Conservation (phyloP, 1,140 invertebrate species). For the Odontomachus brunneus region DNA sequence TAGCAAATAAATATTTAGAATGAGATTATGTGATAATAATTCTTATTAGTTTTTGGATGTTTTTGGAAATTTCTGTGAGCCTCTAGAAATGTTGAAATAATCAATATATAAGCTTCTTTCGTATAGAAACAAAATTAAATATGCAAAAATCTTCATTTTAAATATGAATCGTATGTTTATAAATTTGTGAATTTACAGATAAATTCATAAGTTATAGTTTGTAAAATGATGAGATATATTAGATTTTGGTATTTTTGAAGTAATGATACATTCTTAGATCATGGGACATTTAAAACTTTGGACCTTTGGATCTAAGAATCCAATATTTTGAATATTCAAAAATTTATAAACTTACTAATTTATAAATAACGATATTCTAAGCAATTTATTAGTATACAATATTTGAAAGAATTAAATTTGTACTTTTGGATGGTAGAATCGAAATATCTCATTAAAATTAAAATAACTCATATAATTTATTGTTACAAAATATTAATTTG, state of each 20-base stretch:
- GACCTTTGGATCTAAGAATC: constrained; percentile 34
- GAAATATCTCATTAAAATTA: background rate
- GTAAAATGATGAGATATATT: background rate
- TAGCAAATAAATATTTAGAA: background rate
- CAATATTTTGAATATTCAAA: background rate
- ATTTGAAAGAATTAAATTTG: too few relatives aligned
- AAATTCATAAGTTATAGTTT: background rate
- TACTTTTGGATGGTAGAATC: too few relatives aligned
- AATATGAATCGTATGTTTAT: background rate
- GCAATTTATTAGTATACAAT: too few relatives aligned
- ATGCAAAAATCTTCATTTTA: background rate
- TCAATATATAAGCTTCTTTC: background rate
- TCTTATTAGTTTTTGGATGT: background rate
- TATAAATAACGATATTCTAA: background rate
- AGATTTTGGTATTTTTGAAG: background rate
- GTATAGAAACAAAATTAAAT: background rate
- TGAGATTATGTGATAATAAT: background rate
- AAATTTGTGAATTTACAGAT: background rate
- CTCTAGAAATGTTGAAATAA: background rate
- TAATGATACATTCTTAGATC: constrained; percentile 29
- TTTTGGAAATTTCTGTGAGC: too few relatives aligned
- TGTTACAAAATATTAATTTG: background rate
- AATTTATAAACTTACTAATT: background rate
- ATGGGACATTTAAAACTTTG: constrained; percentile 8
- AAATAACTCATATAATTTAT: background rate